These are phyloP conservation scores for Nymphalis io DNA, from an alignment of 1,140 invertebrate genomes.

Conservation along the genomic window DNA sequence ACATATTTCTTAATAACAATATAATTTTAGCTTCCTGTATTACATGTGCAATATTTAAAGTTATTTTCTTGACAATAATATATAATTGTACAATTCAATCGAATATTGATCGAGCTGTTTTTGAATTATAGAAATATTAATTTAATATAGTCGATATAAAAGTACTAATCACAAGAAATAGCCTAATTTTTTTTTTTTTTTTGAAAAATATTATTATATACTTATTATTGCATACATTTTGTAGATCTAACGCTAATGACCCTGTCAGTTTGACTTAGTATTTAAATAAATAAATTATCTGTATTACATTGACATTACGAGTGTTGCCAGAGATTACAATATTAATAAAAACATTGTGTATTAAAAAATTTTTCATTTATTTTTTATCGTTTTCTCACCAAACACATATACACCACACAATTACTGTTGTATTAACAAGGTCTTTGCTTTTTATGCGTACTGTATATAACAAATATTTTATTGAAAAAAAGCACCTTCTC, in stretches of 20 bases:
- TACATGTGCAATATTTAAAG: neutral
- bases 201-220: neutral
- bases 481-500: too few species aligned
- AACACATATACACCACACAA: neutral
- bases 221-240: neutral
- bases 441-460: too few species aligned
- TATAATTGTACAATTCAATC: neutral
- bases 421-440: too few species aligned
- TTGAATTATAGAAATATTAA: neutral
- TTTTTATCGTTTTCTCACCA: neutral
- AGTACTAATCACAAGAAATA: constrained; percentile 1
- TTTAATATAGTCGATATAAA: neutral
- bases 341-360: constrained; percentile 25
- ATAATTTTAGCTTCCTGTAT: neutral
- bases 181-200: neutral
- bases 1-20: neutral
- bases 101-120: neutral
- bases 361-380: constrained; percentile 17
- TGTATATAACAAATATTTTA: too few species aligned
- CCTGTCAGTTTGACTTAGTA: neutral
- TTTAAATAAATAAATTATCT: constrained; percentile 1
- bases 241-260: neutral
- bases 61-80: constrained; percentile 5
- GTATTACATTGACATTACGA: constrained; percentile 12
- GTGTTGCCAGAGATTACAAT: constrained; percentile 25